Base-by-base conservation (phyloP, 2,113 vertebrate genomes). In the Corythoichthys haematopterus region DNA sequence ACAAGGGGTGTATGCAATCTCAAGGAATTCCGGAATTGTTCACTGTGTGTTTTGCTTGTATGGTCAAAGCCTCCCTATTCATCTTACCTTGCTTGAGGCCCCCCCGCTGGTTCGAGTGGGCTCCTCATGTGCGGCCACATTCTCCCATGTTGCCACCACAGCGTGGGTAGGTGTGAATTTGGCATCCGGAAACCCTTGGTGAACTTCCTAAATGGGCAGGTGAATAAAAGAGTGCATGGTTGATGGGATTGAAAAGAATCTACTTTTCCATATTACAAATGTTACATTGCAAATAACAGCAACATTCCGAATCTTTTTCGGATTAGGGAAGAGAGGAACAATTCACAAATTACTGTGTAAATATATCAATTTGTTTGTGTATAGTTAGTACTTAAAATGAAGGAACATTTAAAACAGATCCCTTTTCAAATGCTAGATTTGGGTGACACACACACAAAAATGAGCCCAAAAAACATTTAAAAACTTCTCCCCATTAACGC, bases 141-240 rank as follows among this genome's bases (percentile, higher is more conserved):
- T 91, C 80, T 96, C 93, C 97, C 97, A 98, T 40, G 97, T 98
- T 65, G 89, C 94, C 4, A 98, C 66, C 68, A 99, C 93, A 0
- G 78, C 85, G 0, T 94, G 87, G 7, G 88, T 93, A 37, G 97
- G 95, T 2, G 78, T 62, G 50, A 98, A 98, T 45, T 73, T 52
- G 0, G 83, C 37, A 10, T n/a, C 67, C 0, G 94, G 94, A 81
- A 98, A 98, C 0, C 93, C 94, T 1, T 88, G 81, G 16, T 71
- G 91, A 59, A 98, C 89, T 7, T 95, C 94, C 57, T 80, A 78
- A 57, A 6, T 58, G 78, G 71, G 65, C 55, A 78, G 58, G 75
- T 74, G 80, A 71, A 78, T 75, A 69, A 70, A 80, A 15, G 64
- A 78, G 73, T 52, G 69, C 63, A 74, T 66, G 65, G 40, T 36